These are phyloP conservation scores for Glyphotaelius pellucidus DNA, from an alignment of 2,888 invertebrate species.

Conservation along the genomic window DNA sequence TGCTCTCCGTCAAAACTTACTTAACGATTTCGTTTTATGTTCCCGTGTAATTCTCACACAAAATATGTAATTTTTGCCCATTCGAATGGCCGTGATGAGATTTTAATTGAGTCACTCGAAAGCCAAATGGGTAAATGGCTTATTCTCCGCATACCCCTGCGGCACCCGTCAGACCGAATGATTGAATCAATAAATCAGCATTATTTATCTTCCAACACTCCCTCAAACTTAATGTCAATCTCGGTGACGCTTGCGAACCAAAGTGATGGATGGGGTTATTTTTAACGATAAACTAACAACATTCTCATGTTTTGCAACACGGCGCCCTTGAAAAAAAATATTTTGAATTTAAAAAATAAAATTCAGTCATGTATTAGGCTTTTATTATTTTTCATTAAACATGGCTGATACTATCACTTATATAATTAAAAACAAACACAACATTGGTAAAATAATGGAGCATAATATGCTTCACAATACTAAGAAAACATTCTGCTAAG, in stretches of 20 bases:
- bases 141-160: slow-evolving; percentile 3
- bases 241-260: slow-evolving; percentile 24
- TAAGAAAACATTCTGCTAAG: too few species aligned
- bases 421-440: too few species aligned
- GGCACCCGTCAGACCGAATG: neutral
- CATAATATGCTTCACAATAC: too few species aligned
- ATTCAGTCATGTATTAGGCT: too few species aligned
- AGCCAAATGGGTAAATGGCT: neutral
- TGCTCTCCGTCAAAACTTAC: neutral
- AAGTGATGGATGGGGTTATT: slow-evolving; percentile 30
- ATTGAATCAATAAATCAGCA: slow-evolving; percentile 40
- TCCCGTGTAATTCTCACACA: neutral
- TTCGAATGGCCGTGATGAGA: neutral
- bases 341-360: neutral
- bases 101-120: neutral
- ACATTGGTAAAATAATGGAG: too few species aligned
- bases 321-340: neutral
- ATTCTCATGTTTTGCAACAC: neutral
- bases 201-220: slow-evolving; percentile 31
- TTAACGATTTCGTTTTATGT: neutral
- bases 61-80: neutral
- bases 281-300: neutral
- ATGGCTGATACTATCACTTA: too few species aligned
- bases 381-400: too few species aligned
- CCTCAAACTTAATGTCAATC: slow-evolving; percentile 23